phyloP scores from a whole-genome alignment of 2,113 vertebrate species.

The Alces alces region DNA sequence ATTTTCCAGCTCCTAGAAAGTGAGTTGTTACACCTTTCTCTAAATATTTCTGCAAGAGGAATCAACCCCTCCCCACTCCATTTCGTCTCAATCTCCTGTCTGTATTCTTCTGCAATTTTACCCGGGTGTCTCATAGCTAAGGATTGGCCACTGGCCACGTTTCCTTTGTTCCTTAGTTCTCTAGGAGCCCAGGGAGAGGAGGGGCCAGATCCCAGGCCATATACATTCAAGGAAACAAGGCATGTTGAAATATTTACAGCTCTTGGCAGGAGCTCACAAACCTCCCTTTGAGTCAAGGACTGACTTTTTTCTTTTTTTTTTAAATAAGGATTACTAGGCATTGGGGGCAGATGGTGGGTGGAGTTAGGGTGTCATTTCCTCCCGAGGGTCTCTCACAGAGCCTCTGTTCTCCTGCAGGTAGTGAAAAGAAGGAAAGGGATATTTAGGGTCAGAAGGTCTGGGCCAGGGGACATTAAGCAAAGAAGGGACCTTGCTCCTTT shows the following conservation, averaged over 20 bases:
- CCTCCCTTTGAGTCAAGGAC: slow-evolving; percentile 26
- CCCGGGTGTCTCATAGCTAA: slow-evolving; percentile 1
- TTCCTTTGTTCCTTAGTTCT: slow-evolving; percentile 53
- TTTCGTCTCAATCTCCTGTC: not conserved
- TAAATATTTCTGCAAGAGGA: not conserved
- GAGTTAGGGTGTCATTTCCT: slow-evolving; percentile 55
- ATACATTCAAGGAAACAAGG: slow-evolving; percentile 67
- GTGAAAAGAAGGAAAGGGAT: slow-evolving; percentile 71
- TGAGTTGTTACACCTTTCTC: not conserved
- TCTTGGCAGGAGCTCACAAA: slow-evolving; percentile 59
- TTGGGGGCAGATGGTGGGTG: not conserved
- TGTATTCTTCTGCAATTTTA: slow-evolving; percentile 47
- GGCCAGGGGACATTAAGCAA: slow-evolving; percentile 32
- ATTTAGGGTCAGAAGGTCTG: slow-evolving; percentile 66
- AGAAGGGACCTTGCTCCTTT: slow-evolving; percentile 48
- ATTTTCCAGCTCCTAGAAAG: slow-evolving; percentile 20
- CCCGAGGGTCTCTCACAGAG: slow-evolving; percentile 33
- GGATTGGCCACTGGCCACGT: not conserved
- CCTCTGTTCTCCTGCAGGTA: slow-evolving; percentile 54
- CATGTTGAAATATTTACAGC: slow-evolving; percentile 67
- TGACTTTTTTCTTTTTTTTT: slow-evolving; percentile 9
- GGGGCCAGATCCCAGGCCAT: slow-evolving; percentile 11
- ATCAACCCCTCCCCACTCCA: not conserved
- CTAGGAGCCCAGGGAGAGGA: slow-evolving; percentile 17
- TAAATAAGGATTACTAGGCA: slow-evolving; percentile 39